Evolutionary conservation across 2,113 vertebrate genomes (phyloP).

Genomic region (Microtus montanus): DNA sequence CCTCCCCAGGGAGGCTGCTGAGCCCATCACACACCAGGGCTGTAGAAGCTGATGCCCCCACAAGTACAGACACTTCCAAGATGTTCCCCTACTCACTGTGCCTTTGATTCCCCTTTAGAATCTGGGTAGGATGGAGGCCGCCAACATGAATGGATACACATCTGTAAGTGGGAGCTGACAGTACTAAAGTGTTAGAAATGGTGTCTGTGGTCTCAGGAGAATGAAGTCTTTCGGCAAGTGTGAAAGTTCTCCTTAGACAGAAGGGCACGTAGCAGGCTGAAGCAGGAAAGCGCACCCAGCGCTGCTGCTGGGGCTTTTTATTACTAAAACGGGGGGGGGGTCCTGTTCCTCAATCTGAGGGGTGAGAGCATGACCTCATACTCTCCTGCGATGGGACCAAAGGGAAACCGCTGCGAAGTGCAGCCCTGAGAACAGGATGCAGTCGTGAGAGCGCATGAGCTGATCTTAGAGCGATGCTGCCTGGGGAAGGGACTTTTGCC

Average conservation of each 20-base stretch:
- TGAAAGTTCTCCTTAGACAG: background rate
- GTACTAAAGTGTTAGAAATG: background rate
- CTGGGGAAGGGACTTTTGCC: background rate
- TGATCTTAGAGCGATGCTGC: background rate
- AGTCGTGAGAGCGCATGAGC: background rate
- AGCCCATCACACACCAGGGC: background rate
- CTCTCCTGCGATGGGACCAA: background rate
- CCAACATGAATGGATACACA: accelerated
- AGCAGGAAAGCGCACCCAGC: background rate
- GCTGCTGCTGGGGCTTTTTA: background rate
- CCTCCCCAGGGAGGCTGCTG: background rate
- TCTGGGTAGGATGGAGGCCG: background rate
- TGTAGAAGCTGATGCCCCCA: too few relatives aligned
- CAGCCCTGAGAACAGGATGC: background rate
- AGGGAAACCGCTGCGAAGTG: accelerated
- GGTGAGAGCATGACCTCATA: background rate
- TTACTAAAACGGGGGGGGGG: background rate
- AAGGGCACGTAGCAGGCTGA: too few relatives aligned
- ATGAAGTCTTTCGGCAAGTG: background rate
- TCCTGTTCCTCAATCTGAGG: background rate
- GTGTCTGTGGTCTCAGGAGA: background rate
- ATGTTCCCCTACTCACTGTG: background rate
- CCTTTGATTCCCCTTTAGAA: background rate
- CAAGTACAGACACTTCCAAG: background rate
- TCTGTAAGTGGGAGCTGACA: background rate